These are phyloP conservation scores for Bombus affinis DNA, from an alignment of 1,140 invertebrate genomes.

Conservation along the genomic window DNA sequence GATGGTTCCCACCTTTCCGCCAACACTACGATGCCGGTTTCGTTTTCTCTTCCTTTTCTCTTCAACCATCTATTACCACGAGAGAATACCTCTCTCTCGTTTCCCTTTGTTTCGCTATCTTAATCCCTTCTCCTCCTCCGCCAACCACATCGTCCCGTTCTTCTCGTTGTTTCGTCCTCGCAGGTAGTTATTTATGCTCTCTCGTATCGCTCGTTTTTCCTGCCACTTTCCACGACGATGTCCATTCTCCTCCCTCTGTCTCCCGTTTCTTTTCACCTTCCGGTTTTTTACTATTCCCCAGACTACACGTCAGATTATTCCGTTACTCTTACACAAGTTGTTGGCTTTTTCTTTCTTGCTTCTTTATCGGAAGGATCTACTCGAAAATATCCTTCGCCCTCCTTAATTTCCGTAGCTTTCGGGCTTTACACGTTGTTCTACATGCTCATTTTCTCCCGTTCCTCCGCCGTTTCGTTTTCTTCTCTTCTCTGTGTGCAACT, in stretches of 20 bases:
- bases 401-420: constrained; percentile 1
- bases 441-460: background rate
- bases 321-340: no score
- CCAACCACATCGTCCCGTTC: background rate
- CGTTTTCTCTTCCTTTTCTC: background rate
- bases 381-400: background rate
- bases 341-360: background rate
- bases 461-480: background rate
- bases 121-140: constrained; percentile 1
- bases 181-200: constrained; percentile 1
- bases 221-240: background rate
- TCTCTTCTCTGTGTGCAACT: background rate
- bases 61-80: background rate
- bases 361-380: background rate
- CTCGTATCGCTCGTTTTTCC: background rate
- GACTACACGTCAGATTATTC: background rate
- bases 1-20: background rate
- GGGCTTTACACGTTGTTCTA: background rate
- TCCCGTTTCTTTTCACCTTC: background rate
- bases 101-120: constrained; percentile 11
- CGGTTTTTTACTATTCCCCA: background rate
- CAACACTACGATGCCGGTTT: no score
- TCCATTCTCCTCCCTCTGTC: background rate
- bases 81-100: background rate
- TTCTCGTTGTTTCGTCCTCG: background rate